These are phyloP conservation scores for Oreonectes daqikongensis DNA, from an alignment of 2,797 vertebrate genomes.

Conservation along the genomic window DNA sequence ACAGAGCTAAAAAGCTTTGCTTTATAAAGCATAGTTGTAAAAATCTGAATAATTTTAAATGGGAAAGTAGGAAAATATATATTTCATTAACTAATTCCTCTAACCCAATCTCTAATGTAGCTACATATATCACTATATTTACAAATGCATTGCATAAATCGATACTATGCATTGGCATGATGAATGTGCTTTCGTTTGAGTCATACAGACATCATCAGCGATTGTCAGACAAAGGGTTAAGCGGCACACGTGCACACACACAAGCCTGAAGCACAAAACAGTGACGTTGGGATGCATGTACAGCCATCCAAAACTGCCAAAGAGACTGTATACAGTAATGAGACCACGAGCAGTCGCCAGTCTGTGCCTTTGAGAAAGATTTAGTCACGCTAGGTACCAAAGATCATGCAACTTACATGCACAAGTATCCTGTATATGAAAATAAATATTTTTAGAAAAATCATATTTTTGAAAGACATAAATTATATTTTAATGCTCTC, in stretches of 20 bases:
- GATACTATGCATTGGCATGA: slow-evolving; percentile 41
- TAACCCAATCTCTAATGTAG: slow-evolving; percentile 18
- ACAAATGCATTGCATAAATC: slow-evolving; percentile 26
- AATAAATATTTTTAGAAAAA: neutral
- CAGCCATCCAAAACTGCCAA: slow-evolving; percentile 11
- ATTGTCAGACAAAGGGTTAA: slow-evolving; percentile 40
- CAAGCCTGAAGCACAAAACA: slow-evolving; percentile 29
- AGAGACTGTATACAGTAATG: slow-evolving; percentile 37
- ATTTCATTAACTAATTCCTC: neutral
- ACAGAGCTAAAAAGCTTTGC: slow-evolving; percentile 49
- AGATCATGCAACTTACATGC: neutral
- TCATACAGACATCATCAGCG: slow-evolving; percentile 32
- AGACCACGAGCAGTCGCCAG: slow-evolving; percentile 26
- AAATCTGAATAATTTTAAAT: neutral
- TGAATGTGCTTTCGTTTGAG: slow-evolving; percentile 38
- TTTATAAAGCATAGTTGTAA: no score
- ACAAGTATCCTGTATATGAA: neutral
- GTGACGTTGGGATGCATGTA: neutral
- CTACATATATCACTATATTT: slow-evolving; percentile 34
- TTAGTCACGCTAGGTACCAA: neutral
- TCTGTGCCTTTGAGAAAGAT: slow-evolving; percentile 41
- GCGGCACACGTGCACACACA: slow-evolving; percentile 6
- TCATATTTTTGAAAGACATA: neutral
- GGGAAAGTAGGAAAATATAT: neutral
- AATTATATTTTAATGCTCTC: neutral